Evolutionary conservation across 2,113 vertebrate species (phyloP).

Genomic region (Cranoglanis bouderius): DNA sequence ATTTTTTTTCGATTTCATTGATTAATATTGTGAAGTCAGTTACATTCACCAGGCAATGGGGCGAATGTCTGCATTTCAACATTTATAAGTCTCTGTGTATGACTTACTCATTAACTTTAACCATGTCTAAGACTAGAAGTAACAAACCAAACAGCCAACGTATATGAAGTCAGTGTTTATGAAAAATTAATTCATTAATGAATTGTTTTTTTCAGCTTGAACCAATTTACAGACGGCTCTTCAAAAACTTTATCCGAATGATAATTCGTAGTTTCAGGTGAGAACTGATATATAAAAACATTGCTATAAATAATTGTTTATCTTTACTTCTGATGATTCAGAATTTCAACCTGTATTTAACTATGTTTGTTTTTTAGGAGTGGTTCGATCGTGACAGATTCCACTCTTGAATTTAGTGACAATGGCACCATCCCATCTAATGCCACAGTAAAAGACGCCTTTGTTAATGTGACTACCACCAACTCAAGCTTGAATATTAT

Average conservation of each 20-base stretch:
- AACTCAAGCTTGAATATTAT: neutral
- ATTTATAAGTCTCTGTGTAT: too few species aligned
- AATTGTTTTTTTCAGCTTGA: neutral
- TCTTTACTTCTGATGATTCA: neutral
- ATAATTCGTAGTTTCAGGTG: neutral
- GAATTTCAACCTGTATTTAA: neutral
- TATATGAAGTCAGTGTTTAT: neutral
- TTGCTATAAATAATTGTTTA: too few species aligned
- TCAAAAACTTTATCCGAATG: neutral
- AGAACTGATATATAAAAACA: neutral
- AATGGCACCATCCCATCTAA: neutral
- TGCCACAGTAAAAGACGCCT: neutral
- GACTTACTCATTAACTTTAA: too few species aligned
- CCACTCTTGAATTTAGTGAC: neutral
- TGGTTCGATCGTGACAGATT: slow-evolving; percentile 2
- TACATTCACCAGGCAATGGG: too few species aligned
- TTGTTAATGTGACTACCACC: neutral
- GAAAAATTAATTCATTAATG: too few species aligned
- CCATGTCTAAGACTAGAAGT: neutral
- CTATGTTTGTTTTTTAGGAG: slow-evolving; percentile 15
- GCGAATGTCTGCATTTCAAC: too few species aligned
- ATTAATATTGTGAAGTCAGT: too few species aligned
- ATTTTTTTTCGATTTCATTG: too few species aligned
- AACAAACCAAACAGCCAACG: neutral
- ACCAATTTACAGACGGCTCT: neutral